These are phyloP conservation scores for Ceyx melanurus DNA, from an alignment of 2,113 vertebrate genomes.

Conservation along the genomic window DNA sequence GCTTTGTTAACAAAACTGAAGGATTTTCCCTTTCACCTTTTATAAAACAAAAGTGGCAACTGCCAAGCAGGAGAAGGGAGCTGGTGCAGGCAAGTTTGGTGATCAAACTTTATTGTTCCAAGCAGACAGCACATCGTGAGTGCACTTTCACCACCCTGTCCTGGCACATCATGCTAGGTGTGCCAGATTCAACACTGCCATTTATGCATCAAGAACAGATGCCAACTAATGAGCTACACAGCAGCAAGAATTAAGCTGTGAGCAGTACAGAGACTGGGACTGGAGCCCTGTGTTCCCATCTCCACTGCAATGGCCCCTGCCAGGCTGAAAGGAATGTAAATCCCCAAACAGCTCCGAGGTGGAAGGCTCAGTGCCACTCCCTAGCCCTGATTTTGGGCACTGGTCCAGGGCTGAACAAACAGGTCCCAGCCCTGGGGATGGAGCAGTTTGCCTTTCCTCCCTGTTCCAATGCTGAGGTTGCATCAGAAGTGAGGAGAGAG, in stretches of 20 bases:
- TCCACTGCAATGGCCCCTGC: not conserved
- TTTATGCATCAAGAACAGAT: not conserved
- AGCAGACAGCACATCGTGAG: accelerated
- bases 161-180: accelerated
- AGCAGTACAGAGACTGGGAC: not conserved
- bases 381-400: not conserved
- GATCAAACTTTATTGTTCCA: not conserved
- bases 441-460: not conserved
- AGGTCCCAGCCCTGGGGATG: not conserved
- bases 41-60: not conserved
- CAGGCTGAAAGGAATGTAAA: not conserved
- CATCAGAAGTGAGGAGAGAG: not conserved
- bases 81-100: not conserved
- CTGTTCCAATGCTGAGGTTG: not conserved
- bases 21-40: not conserved
- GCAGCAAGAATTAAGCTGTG: not conserved
- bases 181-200: not conserved
- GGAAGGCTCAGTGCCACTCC: not conserved
- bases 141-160: not conserved
- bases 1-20: not conserved
- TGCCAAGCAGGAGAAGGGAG: not conserved
- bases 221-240: not conserved
- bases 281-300: not conserved
- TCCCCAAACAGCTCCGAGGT: not conserved
- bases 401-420: not conserved